phyloP scores from a whole-genome alignment of 2,113 vertebrate genomes.

The Prunella himalayana region DNA sequence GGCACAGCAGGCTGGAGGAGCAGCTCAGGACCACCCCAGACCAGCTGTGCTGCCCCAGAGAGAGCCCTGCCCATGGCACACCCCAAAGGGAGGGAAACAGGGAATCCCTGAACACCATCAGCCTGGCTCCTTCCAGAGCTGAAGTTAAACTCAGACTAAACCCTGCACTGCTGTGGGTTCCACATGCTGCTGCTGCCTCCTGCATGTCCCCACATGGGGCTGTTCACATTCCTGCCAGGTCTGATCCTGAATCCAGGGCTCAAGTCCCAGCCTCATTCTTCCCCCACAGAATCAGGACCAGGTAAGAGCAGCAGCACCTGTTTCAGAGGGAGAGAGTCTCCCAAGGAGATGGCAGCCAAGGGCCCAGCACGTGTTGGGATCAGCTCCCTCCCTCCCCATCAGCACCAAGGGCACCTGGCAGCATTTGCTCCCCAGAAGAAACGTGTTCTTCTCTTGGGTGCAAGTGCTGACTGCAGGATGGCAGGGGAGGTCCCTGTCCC shows the following conservation, averaged over 20 bases:
- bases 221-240: neutral
- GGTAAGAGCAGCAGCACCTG: neutral
- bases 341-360: accelerated
- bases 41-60: neutral
- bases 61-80: neutral
- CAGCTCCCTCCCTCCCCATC: neutral
- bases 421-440: neutral
- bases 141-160: neutral
- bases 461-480: neutral
- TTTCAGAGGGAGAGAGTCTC: neutral
- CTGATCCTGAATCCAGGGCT: neutral
- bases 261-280: neutral
- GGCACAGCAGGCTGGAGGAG: neutral
- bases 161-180: neutral
- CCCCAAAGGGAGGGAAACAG: neutral
- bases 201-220: neutral
- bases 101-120: neutral
- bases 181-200: neutral
- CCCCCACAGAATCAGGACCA: neutral
- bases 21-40: neutral
- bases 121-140: neutral
- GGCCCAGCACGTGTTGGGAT: neutral
- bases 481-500: neutral
- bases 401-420: neutral
- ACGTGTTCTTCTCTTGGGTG: neutral